Base-by-base conservation (phyloP, 2,113 vertebrate species). In the Todiramphus saurophagus region DNA sequence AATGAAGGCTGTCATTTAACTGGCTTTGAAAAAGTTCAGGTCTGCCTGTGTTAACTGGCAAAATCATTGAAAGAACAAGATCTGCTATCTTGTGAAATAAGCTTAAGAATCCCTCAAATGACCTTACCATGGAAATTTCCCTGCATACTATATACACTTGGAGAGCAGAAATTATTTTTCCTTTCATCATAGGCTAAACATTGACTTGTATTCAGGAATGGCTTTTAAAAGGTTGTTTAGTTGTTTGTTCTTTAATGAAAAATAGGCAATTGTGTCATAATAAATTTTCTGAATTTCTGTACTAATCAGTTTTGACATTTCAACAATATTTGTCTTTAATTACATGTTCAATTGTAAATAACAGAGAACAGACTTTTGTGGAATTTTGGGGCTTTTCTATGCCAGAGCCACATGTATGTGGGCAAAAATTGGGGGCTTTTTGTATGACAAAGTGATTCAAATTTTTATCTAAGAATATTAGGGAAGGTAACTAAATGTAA, bases 361-460 rank as follows among this genome's bases (percentile, higher is more conserved):
- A 74, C 10, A 50, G 43, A 77, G 33, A 83, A 66, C 6, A 95
- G 74, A 86, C n/a, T 75, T 66, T 50, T 89, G 67, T 87, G 94
- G 81, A 93, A 53, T 68, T 90, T 81, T 92, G 13, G 76, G 83
- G 15, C 39, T 95, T 88, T 96, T 83, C 43, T 55, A 21, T 86
- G 41, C 15, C 44, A 83, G 27, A 86, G 8, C 27, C 25, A 48
- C 41, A 30, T 56, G 11, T 41, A 35, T 3, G 2, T 41, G 10
- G 43, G 33, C 43, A 87, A 66, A 90, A 90, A 73, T 27, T 9
- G 25, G 5, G 25, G 13, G 11, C 0, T 17, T 23, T 68, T 69
- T 69, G 30, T 72, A 23, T 87, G 63, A 87, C 18, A 78, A 66
- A 85, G 9, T 0, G 2, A 44, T 67, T 63, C 1, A 53, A 79